Percentiles rank a stretch among this genome's conserved stretches.
Conservation (phyloP, 1,140 invertebrate genomes). For the Neodiprion fabricii region DNA sequence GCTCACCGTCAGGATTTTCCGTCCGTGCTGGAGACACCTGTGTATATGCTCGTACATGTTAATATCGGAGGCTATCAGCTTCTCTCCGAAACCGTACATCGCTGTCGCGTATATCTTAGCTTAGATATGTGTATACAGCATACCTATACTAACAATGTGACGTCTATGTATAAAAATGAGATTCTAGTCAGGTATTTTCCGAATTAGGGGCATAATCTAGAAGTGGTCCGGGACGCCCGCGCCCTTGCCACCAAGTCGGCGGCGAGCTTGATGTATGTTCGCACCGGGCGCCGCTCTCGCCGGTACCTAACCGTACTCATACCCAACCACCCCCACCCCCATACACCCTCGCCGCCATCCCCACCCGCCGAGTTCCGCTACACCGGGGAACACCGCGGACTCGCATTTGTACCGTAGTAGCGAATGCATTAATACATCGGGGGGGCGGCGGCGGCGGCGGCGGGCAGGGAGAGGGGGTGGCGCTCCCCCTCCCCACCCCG, state of each 20-base stretch:
- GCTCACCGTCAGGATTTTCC: too few relatives aligned
- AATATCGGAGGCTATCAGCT: too few relatives aligned
- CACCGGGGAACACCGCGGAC: conserved; percentile 15
- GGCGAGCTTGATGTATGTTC: conserved; percentile 7
- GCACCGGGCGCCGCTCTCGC: neutral
- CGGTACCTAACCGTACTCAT: neutral
- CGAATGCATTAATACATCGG: conserved; percentile 23
- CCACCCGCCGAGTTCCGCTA: conserved; percentile 14
- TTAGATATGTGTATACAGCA: too few relatives aligned
- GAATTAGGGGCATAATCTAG: conserved; percentile 13
- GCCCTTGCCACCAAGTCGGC: neutral
- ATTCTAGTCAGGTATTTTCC: conserved; percentile 9
- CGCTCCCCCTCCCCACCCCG: conserved; percentile 17
- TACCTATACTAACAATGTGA: too few relatives aligned
- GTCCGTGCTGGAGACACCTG: too few relatives aligned
- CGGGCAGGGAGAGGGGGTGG: conserved; percentile 16
- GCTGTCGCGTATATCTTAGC: too few relatives aligned
- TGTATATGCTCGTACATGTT: too few relatives aligned
- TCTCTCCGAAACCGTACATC: too few relatives aligned
- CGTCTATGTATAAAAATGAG: neutral
- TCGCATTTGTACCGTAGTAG: conserved; percentile 24
- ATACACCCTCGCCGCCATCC: neutral
- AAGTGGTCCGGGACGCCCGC: conserved; percentile 2
- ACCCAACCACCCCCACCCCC: neutral
- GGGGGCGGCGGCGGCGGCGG: neutral